Base-by-base conservation (phyloP, 2,113 vertebrate genomes). In the Syrmaticus mikado region DNA sequence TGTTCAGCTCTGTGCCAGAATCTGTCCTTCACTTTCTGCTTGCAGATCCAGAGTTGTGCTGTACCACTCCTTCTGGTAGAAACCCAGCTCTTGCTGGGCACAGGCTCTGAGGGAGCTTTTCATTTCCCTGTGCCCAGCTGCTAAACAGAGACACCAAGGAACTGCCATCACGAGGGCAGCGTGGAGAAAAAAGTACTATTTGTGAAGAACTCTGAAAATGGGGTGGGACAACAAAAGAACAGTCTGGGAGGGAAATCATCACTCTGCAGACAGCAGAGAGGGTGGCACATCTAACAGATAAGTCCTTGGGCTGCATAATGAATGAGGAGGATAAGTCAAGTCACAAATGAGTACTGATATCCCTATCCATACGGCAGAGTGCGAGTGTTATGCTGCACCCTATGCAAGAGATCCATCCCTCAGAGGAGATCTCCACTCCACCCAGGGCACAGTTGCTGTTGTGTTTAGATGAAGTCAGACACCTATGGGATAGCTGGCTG, bases 41-140 rank as follows among this genome's bases (percentile, higher is more conserved):
- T 70, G 32, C 12, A 4, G 55, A 76, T 48, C 46, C 18, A 3
- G 17, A 41, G 11, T 8, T 30, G 61, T 1, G 0, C 34, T 4
- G 2, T 30, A 41, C 24, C 55, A 36, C 2, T 3, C n/a, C 50
- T n/a, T 66, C 52, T 60, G 48, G 53, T 30, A 73, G 72, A 62
- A n/a, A 52, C n/a, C n/a, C 53, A 45, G 36, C 8, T 34, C n/a
- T 53, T 65, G 9, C 28, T 65, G 30, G 22, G 22, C 24, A 11
- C n/a, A 30, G 43, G 28, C 21, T 32, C n/a, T 32, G 52, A 66
- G 30, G 34, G 52, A 6, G 34, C 58, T 12, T 71, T 66, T 41
- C 20, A 10, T 32, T 61, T 38, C 52, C 40, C 25, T 20, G 21
- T 28, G 14, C 68, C 43, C 36, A 34, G 40, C 52, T 32, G 30